phyloP scores from a whole-genome alignment of 2,113 vertebrate species.

The Himantopus leucocephalus region DNA sequence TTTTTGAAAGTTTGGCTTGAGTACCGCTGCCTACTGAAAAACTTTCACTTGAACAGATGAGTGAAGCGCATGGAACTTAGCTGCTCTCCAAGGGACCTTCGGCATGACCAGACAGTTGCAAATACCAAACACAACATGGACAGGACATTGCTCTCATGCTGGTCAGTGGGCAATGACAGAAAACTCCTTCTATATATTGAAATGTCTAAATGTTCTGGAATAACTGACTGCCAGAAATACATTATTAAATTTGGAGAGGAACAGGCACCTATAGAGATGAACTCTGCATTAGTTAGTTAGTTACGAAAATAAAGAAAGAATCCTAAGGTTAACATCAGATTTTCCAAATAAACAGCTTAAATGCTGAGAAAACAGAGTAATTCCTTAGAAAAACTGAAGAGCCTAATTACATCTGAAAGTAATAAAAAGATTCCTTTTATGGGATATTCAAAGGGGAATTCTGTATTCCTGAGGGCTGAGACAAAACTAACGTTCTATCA shows the following conservation, averaged over 20 bases:
- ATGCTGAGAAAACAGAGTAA: background rate
- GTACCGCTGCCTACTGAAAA: background rate
- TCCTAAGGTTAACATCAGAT: background rate
- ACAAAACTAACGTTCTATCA: background rate
- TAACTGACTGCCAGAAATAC: background rate
- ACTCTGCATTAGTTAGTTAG: background rate
- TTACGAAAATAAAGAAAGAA: background rate
- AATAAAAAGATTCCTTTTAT: background rate
- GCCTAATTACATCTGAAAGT: background rate
- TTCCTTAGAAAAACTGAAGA: background rate
- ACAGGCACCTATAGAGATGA: background rate
- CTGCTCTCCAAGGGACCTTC: background rate
- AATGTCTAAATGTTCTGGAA: background rate
- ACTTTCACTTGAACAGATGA: background rate
- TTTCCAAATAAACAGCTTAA: slow-evolving; percentile 8
- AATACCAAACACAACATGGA: background rate
- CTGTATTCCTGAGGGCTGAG: background rate
- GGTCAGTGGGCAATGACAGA: background rate
- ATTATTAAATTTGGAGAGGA: background rate
- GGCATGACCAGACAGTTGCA: background rate
- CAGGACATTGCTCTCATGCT: background rate
- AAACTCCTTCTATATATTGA: background rate
- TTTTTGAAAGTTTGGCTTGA: background rate
- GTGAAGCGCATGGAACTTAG: background rate
- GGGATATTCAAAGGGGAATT: background rate